Evolutionary conservation across 1,140 invertebrate species (phyloP).

Genomic region (Arctopsyche grandis): DNA sequence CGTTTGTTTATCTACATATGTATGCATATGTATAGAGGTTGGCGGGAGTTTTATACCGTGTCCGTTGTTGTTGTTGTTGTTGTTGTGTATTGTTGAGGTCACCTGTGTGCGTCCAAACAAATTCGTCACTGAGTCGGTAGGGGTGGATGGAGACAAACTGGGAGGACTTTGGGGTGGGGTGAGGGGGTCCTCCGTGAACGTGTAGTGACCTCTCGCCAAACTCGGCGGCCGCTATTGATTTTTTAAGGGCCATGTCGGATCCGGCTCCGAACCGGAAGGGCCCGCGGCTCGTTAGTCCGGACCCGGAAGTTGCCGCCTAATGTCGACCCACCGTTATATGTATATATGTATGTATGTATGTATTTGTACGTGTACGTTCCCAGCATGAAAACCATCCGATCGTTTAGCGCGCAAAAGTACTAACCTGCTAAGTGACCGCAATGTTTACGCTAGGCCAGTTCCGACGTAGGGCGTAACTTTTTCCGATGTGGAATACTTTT

Average conservation of each 20-base stretch:
- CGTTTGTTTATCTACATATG: neutral
- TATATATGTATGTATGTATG: too few relatives aligned
- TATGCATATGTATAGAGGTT: neutral
- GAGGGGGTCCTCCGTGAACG: neutral
- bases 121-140: neutral
- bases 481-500: neutral
- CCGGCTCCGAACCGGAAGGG: neutral
- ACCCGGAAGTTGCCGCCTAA: neutral
- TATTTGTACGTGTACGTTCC: neutral
- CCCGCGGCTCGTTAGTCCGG: neutral
- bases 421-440: conserved; percentile 16
- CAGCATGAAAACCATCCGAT: neutral
- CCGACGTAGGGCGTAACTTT: neutral
- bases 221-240: conserved; percentile 21
- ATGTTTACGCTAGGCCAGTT: neutral
- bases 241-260: neutral
- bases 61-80: neutral
- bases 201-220: neutral
- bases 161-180: too few relatives aligned
- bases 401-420: neutral
- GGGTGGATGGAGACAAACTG: too few relatives aligned
- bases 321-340: neutral
- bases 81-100: neutral
- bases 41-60: too few relatives aligned
- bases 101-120: neutral